Evolutionary conservation across 1,140 invertebrate species (phyloP), one percentile per base, ranked within the genome.

Genomic region (Drosophila sucinea): DNA sequence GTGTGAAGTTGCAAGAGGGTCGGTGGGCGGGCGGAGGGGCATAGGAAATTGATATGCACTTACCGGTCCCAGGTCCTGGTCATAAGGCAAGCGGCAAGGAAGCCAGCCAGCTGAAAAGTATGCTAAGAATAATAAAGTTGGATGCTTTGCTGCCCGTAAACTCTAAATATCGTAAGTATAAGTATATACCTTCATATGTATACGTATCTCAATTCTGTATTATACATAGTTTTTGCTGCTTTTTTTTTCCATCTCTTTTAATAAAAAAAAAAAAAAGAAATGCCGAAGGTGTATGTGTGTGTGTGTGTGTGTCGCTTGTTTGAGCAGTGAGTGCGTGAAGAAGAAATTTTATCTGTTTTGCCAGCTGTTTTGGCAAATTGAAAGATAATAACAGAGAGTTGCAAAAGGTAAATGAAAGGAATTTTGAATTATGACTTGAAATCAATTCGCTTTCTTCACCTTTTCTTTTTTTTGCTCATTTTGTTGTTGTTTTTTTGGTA

Each of bases 41-140:
- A 51, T 73, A 80, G 77, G 77, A 86, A 86, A 86, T 86, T 83
- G 83, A 89, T 87, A 86, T 89, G 84, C 76, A 86, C 83, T 86
- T 86, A 86, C 82, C 79, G 83, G 82, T 73, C 66, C 73, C 63
- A 82, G 56, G 73, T 23, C 63, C 33, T 17, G 25, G 40, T 60
- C 58, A 64, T 44, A 33, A 33, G 30, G 5, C 27, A 56, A 67
- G 10, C 17, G 27, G 58, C 27, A 54, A 47, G 40, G 47, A 62
- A 33, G 51, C 47, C 30, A 17, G 30, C 25, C 58, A 58, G 38
- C 70, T 32, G 62, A 10, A 70, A 71, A 62, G 56, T 75, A 81
- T 86, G 72, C 73, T 78, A 86, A 55, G 64, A 74, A 84, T 84
- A 85, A 71, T 70, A 74, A 61, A 57, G 70, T 68, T 47, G 32